A percentile compares a stretch with the other conserved stretches of the same genome.
Conservation (phyloP, 2,113 vertebrate genomes). For the Muntiacus reevesi region DNA sequence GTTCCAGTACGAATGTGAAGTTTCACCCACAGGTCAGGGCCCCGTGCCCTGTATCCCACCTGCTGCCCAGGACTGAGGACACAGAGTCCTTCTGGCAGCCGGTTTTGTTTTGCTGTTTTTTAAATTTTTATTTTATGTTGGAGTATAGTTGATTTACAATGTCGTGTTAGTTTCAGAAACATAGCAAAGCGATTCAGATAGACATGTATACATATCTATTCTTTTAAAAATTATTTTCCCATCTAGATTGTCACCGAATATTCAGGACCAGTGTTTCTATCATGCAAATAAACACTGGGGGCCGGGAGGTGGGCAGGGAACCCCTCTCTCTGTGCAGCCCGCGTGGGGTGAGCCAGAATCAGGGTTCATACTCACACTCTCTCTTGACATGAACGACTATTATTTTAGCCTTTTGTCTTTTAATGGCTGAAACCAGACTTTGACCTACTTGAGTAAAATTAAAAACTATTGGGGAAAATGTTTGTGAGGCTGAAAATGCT, state of each 20-base stretch:
- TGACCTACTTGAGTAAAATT: not conserved
- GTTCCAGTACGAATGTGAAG: fast-evolving
- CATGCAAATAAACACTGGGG: not conserved
- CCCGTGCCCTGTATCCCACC: not conserved
- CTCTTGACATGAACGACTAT: not conserved
- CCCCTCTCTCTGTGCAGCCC: fast-evolving
- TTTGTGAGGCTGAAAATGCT: not conserved
- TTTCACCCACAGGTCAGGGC: not conserved
- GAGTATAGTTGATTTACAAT: not conserved
- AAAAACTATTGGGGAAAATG: not conserved
- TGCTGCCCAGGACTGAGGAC: not conserved
- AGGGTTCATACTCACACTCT: not conserved
- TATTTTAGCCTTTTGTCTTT: not conserved
- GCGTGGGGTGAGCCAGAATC: no score
- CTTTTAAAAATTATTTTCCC: not conserved
- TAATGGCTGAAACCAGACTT: not conserved
- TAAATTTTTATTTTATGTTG: not conserved
- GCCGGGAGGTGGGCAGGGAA: fast-evolving
- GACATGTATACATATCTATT: not conserved
- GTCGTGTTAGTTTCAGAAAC: not conserved
- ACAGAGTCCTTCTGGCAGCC: not conserved
- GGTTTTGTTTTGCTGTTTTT: not conserved
- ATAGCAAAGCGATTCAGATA: not conserved
- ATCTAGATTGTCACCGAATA: not conserved
- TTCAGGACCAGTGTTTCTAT: not conserved